Conservation (phyloP, 2,888 invertebrate genomes). For the Electrophaes corylata region DNA sequence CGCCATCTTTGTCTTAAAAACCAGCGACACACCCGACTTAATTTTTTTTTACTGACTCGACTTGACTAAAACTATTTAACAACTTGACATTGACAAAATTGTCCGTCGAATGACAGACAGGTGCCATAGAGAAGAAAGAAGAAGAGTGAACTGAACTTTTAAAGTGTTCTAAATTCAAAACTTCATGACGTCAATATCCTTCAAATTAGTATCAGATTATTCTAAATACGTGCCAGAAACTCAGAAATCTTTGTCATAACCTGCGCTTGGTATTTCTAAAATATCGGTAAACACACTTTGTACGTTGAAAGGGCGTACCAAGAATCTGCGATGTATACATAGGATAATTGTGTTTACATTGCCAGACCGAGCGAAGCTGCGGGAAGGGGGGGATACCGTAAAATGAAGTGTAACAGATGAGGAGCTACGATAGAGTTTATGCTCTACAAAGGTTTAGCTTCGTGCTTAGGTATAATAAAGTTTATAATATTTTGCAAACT, state of each 20-base stretch:
- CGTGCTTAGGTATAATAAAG: neutral
- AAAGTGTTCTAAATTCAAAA: neutral
- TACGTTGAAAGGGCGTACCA: slow-evolving; percentile 29
- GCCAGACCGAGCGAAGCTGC: slow-evolving; percentile 29
- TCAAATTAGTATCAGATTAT: too few species aligned
- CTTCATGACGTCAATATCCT: neutral
- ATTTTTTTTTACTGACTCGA: too few species aligned
- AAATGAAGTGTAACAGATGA: slow-evolving; percentile 20
- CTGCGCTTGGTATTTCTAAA: slow-evolving; percentile 23
- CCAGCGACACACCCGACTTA: too few species aligned
- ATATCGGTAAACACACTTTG: slow-evolving; percentile 34
- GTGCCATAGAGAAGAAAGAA: too few species aligned
- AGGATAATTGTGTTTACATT: slow-evolving; percentile 56
- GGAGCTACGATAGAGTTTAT: neutral
- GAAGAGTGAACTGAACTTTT: neutral
- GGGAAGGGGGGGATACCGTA: slow-evolving; percentile 9
- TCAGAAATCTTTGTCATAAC: slow-evolving; percentile 15
- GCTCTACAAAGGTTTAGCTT: slow-evolving; percentile 5
- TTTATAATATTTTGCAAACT: too few species aligned
- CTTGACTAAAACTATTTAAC: too few species aligned
- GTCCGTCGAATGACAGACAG: too few species aligned
- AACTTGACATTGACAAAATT: too few species aligned
- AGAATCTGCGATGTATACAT: slow-evolving; percentile 48
- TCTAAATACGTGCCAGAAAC: slow-evolving; percentile 6
- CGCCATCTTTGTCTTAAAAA: too few species aligned